Evolutionary conservation across 2,888 invertebrate species (phyloP).

Genomic region (Tetrapedia diversipes): DNA sequence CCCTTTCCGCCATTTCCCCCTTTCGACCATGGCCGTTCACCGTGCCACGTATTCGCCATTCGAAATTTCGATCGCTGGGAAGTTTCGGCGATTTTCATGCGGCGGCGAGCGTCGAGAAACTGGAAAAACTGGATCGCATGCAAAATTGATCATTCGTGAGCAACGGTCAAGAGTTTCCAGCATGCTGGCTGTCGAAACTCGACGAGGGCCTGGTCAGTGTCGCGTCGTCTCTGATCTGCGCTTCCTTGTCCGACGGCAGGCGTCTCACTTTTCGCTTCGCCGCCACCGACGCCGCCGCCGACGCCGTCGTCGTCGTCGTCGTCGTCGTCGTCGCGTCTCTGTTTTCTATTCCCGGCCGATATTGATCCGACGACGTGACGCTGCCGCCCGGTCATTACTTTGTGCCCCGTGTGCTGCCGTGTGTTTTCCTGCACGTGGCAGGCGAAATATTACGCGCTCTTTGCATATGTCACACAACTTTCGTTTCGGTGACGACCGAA

Average conservation of each 20-base stretch:
- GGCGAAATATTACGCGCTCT: conserved; percentile 47
- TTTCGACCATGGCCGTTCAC: too few species aligned
- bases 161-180: conserved; percentile 37
- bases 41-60: neutral
- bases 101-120: neutral
- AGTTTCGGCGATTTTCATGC: conserved; percentile 32
- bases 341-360: conserved; percentile 75
- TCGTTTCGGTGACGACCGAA: neutral
- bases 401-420: conserved; percentile 33
- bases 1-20: neutral
- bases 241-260: conserved; percentile 53
- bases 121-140: conserved; percentile 54
- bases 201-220: conserved; percentile 36
- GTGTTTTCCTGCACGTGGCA: conserved; percentile 52
- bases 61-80: conserved; percentile 38
- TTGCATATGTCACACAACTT: conserved; percentile 23
- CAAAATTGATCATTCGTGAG: conserved; percentile 53
- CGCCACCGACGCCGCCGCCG: conserved; percentile 32
- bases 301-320: conserved; percentile 29
- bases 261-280: conserved; percentile 64
- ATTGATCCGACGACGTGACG: conserved; percentile 79
- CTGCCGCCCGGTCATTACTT: conserved; percentile 62
- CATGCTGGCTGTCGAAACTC: conserved; percentile 23
- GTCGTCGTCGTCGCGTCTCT: conserved; percentile 62
- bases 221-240: conserved; percentile 65